Conservation (phyloP, 1,140 invertebrate genomes). For the Microplitis mediator region DNA sequence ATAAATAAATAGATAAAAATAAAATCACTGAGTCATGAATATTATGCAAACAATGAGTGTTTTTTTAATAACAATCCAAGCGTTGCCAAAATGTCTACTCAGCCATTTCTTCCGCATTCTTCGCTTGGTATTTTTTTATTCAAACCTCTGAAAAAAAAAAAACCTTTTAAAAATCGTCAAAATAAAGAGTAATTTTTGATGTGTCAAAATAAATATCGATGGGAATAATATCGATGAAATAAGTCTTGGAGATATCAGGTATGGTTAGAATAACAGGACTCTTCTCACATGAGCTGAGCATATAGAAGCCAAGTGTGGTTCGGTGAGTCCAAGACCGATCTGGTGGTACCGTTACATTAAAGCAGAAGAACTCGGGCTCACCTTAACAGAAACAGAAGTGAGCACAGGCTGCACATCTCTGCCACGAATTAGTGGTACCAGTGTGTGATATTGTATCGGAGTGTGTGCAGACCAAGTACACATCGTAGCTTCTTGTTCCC, state of each 20-base stretch:
- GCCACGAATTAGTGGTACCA: neutral
- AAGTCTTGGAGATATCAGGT: constrained; percentile 30
- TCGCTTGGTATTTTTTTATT: neutral
- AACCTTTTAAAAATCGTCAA: too few species aligned
- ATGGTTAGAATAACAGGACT: constrained; percentile 57
- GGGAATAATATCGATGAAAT: constrained; percentile 1
- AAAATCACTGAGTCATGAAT: neutral
- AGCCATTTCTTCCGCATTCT: constrained; percentile 26
- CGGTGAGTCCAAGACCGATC: constrained; percentile 42
- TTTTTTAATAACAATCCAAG: constrained; percentile 13
- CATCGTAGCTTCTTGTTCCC: neutral
- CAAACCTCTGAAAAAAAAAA: neutral
- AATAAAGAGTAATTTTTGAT: too few species aligned
- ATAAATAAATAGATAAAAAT: neutral
- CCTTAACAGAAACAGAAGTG: constrained; percentile 34
- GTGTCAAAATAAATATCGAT: too few species aligned
- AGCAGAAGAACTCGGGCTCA: constrained; percentile 33
- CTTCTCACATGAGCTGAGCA: constrained; percentile 29
- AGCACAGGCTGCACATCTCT: constrained; percentile 14
- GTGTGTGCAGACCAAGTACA: too few species aligned
- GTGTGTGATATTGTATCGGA: neutral
- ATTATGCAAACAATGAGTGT: neutral
- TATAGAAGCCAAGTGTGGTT: constrained; percentile 34
- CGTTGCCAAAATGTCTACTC: constrained; percentile 12
- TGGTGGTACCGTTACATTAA: constrained; percentile 50